These are phyloP conservation scores for Cantharis flavilabris DNA, from an alignment of 2,888 invertebrate genomes.

Conservation along the genomic window DNA sequence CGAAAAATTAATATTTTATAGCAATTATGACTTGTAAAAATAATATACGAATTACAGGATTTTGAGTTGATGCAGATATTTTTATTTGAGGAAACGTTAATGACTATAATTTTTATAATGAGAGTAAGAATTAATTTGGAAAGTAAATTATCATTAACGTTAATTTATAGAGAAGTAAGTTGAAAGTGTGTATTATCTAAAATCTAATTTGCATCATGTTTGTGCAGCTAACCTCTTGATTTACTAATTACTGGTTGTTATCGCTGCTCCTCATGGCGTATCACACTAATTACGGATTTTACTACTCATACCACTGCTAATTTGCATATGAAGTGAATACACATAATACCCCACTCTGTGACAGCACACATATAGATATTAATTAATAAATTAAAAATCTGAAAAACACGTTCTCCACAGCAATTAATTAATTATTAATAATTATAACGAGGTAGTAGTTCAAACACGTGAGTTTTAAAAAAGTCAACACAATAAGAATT, in stretches of 20 bases:
- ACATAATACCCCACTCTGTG: slow-evolving; percentile 20
- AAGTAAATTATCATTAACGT: background rate
- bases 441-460: background rate
- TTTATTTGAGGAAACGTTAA: background rate
- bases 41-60: background rate
- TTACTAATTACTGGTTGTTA: slow-evolving; percentile 34
- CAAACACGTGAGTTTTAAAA: background rate
- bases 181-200: slow-evolving; percentile 13
- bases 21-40: background rate
- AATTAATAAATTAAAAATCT: slow-evolving; percentile 14
- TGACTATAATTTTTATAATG: background rate
- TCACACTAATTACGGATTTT: slow-evolving; percentile 33
- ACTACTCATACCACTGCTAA: slow-evolving; percentile 17
- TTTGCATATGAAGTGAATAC: slow-evolving; percentile 30
- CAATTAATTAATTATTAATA: background rate
- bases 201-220: slow-evolving; percentile 32
- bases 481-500: background rate
- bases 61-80: background rate
- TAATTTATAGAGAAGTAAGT: slow-evolving; percentile 2
- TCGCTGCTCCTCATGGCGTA: slow-evolving; percentile 29
- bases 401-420: background rate
- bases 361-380: slow-evolving; percentile 14
- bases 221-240: slow-evolving; percentile 34
- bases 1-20: background rate
- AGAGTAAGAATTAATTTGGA: background rate